These are phyloP conservation scores for Sebastolobus altivelis DNA, from an alignment of 2,797 vertebrate genomes.

Conservation along the genomic window DNA sequence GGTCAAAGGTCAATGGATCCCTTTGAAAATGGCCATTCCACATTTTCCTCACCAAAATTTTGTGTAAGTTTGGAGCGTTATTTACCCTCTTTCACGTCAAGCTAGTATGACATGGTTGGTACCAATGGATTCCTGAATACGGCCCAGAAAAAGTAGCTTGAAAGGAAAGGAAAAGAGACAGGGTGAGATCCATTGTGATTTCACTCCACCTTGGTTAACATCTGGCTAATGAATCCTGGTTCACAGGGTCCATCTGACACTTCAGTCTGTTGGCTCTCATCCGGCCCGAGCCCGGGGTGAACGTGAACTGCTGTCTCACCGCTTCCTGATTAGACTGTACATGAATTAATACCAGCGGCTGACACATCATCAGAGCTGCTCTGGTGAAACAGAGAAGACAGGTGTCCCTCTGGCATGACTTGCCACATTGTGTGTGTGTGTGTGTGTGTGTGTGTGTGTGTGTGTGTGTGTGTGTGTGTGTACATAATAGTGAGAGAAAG, in stretches of 20 bases:
- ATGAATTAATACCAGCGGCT: slow-evolving; percentile 40
- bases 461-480: not conserved
- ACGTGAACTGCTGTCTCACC: slow-evolving; percentile 31
- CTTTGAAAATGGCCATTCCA: too few relatives aligned
- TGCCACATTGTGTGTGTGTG: not conserved
- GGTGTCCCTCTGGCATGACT: slow-evolving; percentile 52
- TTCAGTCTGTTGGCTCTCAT: slow-evolving; percentile 28
- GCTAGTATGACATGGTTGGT: not conserved
- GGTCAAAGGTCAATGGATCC: too few relatives aligned
- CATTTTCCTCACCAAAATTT: too few relatives aligned
- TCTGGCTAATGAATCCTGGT: slow-evolving; percentile 55
- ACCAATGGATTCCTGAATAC: not conserved
- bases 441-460: slow-evolving; percentile 13
- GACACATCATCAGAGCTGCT: slow-evolving; percentile 37
- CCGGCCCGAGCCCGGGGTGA: not conserved
- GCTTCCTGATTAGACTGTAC: slow-evolving; percentile 50
- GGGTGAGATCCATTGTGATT: not conserved
- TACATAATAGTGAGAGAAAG: slow-evolving; percentile 18
- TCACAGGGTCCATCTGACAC: slow-evolving; percentile 44
- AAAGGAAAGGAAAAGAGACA: not conserved
- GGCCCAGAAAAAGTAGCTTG: not conserved
- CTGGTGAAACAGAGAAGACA: slow-evolving; percentile 46
- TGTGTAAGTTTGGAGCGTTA: too few relatives aligned
- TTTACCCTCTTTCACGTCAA: too few relatives aligned
- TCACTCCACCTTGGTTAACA: slow-evolving; percentile 37